phyloP scores from a whole-genome alignment of 2,888 invertebrate species.

The Holacanthella duospinosa region DNA sequence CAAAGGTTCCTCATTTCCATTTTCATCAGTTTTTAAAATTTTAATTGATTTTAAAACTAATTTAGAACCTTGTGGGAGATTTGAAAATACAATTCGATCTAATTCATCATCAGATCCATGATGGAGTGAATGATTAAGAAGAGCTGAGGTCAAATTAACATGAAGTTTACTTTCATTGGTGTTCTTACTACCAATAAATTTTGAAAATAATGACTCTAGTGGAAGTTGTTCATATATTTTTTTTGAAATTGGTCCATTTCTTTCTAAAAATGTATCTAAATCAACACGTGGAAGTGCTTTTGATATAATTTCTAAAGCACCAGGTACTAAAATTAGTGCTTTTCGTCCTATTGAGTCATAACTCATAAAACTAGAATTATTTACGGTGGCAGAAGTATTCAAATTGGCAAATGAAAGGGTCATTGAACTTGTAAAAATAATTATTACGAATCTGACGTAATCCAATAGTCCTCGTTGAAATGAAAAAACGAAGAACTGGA shows the following conservation, averaged over 20 bases:
- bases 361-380: not conserved
- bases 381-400: not conserved
- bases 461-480: not conserved
- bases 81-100: slow-evolving; percentile 34
- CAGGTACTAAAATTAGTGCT: not conserved
- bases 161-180: not conserved
- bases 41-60: slow-evolving; percentile 33
- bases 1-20: slow-evolving; percentile 27
- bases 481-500: not conserved
- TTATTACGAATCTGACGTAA: not conserved
- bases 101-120: slow-evolving; percentile 33
- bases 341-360: not conserved
- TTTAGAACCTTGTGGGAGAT: slow-evolving; percentile 35
- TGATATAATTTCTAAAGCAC: not conserved
- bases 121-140: slow-evolving; percentile 31
- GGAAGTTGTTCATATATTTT: slow-evolving; percentile 11
- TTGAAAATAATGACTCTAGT: slow-evolving; percentile 18
- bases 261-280: not conserved
- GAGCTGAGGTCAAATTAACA: slow-evolving; percentile 13
- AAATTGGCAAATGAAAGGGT: not conserved
- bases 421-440: not conserved
- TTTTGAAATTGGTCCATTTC: not conserved
- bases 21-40: slow-evolving; percentile 35
- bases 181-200: not conserved
- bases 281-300: not conserved